Conservation (phyloP, 2,797 vertebrate genomes). For the Dermochelys coriacea region DNA sequence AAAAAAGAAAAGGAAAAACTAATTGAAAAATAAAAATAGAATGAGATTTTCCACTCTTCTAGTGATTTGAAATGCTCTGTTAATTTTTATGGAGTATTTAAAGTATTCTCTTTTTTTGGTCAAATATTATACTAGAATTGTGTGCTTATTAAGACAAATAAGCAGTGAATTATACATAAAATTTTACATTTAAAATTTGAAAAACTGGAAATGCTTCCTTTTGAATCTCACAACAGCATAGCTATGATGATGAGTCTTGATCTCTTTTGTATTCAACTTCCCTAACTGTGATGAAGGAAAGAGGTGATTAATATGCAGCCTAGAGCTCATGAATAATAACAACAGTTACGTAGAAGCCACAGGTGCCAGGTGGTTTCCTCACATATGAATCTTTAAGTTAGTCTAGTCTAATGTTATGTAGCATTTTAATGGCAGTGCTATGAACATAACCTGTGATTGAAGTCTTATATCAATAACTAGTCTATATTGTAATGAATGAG, state of each 20-base stretch:
- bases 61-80: neutral
- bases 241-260: neutral
- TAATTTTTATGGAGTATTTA: neutral
- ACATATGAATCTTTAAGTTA: constrained; percentile 4
- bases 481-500: neutral
- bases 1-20: neutral
- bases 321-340: constrained; percentile 14
- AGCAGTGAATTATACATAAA: accelerated
- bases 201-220: neutral
- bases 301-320: neutral
- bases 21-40: neutral
- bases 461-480: neutral
- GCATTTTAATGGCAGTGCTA: neutral
- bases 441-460: neutral
- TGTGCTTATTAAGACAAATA: neutral
- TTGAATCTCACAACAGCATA: accelerated
- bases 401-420: neutral
- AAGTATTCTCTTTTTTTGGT: accelerated
- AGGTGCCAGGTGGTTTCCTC: constrained; percentile 5
- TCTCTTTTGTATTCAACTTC: neutral
- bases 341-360: neutral
- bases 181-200: neutral
- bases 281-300: neutral
- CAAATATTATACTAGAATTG: neutral
- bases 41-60: neutral